These are phyloP conservation scores for Anhinga anhinga DNA, from an alignment of 2,113 vertebrate genomes.

Conservation along the genomic window DNA sequence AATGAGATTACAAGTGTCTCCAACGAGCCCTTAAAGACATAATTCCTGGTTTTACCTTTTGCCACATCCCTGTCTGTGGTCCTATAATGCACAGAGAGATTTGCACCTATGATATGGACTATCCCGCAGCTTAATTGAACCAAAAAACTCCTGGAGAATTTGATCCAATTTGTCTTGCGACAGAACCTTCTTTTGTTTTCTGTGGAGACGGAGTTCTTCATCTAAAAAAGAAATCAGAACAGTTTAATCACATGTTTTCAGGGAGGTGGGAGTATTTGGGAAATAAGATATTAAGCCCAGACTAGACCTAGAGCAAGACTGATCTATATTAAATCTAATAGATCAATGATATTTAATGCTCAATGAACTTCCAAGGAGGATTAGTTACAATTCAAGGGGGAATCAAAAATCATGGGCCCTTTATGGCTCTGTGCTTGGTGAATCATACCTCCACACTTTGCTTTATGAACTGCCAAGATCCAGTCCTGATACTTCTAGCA, in stretches of 20 bases:
- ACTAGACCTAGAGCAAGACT: neutral
- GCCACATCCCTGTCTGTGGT: conserved; percentile 71
- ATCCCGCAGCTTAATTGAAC: conserved; percentile 60
- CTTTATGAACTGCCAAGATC: neutral
- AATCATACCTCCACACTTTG: neutral
- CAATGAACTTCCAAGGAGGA: neutral
- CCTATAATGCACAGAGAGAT: conserved; percentile 51
- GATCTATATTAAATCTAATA: neutral
- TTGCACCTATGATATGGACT: conserved; percentile 62
- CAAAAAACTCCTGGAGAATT: conserved; percentile 37
- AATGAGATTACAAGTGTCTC: conserved; percentile 77
- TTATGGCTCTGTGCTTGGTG: neutral
- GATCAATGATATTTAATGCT: neutral
- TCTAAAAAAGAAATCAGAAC: conserved; percentile 54
- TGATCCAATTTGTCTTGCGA: conserved; percentile 62
- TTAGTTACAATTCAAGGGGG: neutral
- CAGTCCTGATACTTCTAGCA: neutral
- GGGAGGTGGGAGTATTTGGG: neutral
- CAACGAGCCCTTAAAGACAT: conserved; percentile 71
- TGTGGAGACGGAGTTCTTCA: conserved; percentile 40
- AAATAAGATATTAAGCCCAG: neutral
- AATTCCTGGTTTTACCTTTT: conserved; percentile 67
- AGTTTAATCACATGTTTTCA: conserved; percentile 51
- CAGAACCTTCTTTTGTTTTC: conserved; percentile 43
- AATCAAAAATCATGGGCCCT: neutral